These are phyloP conservation scores for Lingula anatina DNA, from an alignment of 2,888 invertebrate genomes.

Conservation along the genomic window DNA sequence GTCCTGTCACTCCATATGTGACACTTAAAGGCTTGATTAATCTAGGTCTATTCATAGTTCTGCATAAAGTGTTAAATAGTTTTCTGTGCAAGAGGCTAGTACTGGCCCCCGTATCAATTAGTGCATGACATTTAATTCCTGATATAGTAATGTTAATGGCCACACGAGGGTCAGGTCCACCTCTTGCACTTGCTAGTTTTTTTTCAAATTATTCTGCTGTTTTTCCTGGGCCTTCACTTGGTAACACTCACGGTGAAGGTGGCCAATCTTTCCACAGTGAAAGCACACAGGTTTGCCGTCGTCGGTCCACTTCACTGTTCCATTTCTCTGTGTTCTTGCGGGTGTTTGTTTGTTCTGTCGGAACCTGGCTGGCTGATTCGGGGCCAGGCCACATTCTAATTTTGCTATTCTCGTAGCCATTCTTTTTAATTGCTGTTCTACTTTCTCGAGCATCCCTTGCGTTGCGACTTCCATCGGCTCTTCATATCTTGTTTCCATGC, in stretches of 20 bases:
- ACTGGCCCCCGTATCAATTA: not conserved
- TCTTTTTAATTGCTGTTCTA: too few species aligned
- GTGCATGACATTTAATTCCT: not conserved
- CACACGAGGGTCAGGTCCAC: too few species aligned
- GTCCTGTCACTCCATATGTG: not conserved
- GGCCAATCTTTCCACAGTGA: not conserved
- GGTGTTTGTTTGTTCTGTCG: too few species aligned
- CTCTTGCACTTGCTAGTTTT: too few species aligned
- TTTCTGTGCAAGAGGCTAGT: not conserved
- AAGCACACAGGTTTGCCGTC: not conserved
- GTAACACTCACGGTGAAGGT: not conserved
- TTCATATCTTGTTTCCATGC: not conserved
- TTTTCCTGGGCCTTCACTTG: too few species aligned
- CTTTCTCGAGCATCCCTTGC: too few species aligned
- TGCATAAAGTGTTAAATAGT: not conserved
- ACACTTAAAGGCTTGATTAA: not conserved
- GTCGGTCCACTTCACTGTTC: not conserved
- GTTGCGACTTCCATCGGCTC: too few species aligned
- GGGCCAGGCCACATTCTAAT: too few species aligned
- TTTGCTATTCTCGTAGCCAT: too few species aligned
- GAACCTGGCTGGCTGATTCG: too few species aligned
- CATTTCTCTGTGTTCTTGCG: too few species aligned
- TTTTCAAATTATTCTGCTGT: too few species aligned
- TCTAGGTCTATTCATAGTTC: not conserved
- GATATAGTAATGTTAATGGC: not conserved